A percentile compares a stretch with the other conserved stretches of the same genome.
Conservation (phyloP, 2,888 invertebrate genomes). For the Epinotia brunnichana region DNA sequence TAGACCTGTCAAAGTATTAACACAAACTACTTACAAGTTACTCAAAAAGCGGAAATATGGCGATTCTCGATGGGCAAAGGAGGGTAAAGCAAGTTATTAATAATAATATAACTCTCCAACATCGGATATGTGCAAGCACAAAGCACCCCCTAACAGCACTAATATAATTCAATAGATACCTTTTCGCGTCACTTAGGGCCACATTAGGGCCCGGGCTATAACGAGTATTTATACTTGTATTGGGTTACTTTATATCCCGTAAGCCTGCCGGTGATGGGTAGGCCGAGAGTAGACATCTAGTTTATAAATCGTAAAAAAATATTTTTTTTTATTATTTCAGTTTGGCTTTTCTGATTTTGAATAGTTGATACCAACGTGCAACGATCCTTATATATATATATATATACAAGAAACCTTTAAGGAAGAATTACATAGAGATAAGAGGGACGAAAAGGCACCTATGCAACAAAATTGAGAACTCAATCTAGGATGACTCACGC, state of each 20-base stretch:
- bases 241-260: constrained; percentile 56
- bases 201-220: constrained; percentile 53
- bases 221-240: constrained; percentile 57
- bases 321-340: too few relatives aligned
- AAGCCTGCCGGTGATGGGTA: constrained; percentile 60
- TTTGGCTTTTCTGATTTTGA: too few relatives aligned
- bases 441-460: too few relatives aligned
- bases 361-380: too few relatives aligned
- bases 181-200: constrained; percentile 38
- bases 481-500: too few relatives aligned
- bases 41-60: too few relatives aligned
- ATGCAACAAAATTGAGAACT: too few relatives aligned
- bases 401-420: too few relatives aligned
- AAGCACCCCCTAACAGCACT: not conserved
- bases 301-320: not conserved
- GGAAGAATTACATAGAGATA: too few relatives aligned
- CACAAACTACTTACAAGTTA: too few relatives aligned
- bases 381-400: too few relatives aligned
- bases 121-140: not conserved
- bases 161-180: constrained; percentile 33
- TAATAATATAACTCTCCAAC: not conserved
- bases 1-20: too few relatives aligned
- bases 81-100: not conserved
- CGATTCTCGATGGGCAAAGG: not conserved
- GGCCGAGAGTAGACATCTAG: constrained; percentile 47